Evolutionary conservation across 2,888 invertebrate genomes (phyloP), one percentile per base, ranked within the genome.

Genomic region (Tenodera sinensis): DNA sequence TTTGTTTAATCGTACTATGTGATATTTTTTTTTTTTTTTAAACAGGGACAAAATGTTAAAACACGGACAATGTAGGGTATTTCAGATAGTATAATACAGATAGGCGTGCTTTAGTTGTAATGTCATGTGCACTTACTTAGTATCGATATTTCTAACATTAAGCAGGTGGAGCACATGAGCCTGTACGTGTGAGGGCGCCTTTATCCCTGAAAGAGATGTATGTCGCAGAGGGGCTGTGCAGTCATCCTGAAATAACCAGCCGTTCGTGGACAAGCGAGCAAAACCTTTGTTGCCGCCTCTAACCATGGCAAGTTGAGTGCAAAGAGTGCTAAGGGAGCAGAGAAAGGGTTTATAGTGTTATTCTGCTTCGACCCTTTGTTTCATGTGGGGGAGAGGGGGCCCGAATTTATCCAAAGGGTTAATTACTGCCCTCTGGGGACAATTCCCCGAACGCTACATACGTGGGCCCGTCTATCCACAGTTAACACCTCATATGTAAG

Each of bases 341-440:
- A 30, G 28, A 28, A 82, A 28, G 30, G 34, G 81, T 82, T 27
- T 82, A 71, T 71, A 71, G 54, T 71, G 54, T 71, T 71, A 71
- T 71, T 71, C 54, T 71, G 54, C 54, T 71, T 71, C 54, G 20
- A 71, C 54, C 54, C 54, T 71, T 71, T 71, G 54, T 71, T 71
- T 71, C 54, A 71, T 71, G 54, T 71, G 54, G 20, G 54, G 54
- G 54, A 71, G 54, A 71, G 54, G 54, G 54, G 54, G 83, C 82
- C 83, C 87, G 87, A 87, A 87, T 87, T 87, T 87, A 82, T 87
- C 87, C 87, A 87, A 87, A 87, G 87, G 87, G 87, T 87, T 87
- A 87, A 87, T 87, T 87, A 87, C 81, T 83, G 42, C 83, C 87
- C 87, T 71, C 34, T 42, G 81, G 87, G 87, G 34, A 54, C 82